Evolutionary conservation across 1,140 invertebrate genomes (phyloP).

Genomic region (Zophobas morio): DNA sequence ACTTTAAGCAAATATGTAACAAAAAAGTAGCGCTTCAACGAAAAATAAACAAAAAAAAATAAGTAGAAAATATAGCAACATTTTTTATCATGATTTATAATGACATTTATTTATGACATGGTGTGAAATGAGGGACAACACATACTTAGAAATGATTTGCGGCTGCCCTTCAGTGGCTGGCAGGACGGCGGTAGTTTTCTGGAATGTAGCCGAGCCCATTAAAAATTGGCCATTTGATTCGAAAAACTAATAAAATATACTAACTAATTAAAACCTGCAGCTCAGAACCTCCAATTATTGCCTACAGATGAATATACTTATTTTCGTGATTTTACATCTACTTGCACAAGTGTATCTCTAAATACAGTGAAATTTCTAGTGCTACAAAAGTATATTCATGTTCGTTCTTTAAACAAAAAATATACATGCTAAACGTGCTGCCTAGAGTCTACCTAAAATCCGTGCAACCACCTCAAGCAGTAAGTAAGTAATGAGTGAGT

Average conservation of each 20-base stretch:
- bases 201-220: constrained; percentile 65
- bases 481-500: constrained; percentile 26
- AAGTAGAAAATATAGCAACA: constrained; percentile 7
- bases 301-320: constrained; percentile 12
- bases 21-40: no score
- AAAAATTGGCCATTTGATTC: constrained; percentile 61
- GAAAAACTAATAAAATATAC: constrained; percentile 52
- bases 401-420: neutral
- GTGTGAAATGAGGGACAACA: constrained; percentile 58
- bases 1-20: no score
- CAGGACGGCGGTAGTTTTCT: constrained; percentile 63
- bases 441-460: constrained; percentile 19
- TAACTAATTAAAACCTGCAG: constrained; percentile 22
- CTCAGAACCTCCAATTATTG: constrained; percentile 6
- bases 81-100: neutral
- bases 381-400: constrained; percentile 5
- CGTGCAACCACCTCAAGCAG: constrained; percentile 37
- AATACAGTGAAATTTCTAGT: no score
- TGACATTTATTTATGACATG: constrained; percentile 21
- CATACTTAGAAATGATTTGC: constrained; percentile 60
- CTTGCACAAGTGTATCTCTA: neutral
- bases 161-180: constrained; percentile 61
- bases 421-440: constrained; percentile 36
- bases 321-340: neutral
- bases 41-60: neutral